phyloP scores from a whole-genome alignment of 64 coral and sea anemone genomes.

The Montipora foliosa region DNA sequence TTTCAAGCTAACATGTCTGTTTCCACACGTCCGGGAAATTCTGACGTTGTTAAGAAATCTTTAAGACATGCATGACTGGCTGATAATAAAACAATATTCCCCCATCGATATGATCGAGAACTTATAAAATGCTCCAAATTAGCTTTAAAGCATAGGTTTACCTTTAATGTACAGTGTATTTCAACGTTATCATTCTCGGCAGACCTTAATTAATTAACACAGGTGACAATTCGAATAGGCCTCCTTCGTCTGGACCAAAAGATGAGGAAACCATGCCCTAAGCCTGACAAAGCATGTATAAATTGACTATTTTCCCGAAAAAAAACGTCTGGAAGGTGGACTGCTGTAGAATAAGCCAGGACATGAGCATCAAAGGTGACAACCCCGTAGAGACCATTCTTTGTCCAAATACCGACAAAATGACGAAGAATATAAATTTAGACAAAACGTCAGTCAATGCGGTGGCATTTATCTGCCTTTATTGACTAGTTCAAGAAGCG shows the following conservation, averaged over 20 bases:
- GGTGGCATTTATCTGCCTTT: neutral
- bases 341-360: neutral
- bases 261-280: neutral
- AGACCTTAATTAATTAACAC: too few species aligned
- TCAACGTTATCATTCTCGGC: too few species aligned
- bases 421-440: conserved; percentile 34
- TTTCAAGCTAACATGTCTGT: neutral
- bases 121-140: too few species aligned
- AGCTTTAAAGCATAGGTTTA: too few species aligned
- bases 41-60: neutral
- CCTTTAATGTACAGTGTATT: too few species aligned
- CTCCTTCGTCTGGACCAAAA: neutral
- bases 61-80: too few species aligned
- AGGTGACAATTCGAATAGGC: neutral
- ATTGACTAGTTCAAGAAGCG: conserved; percentile 1
- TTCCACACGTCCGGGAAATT: neutral
- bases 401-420: neutral
- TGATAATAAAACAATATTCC: neutral
- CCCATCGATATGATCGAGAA: too few species aligned
- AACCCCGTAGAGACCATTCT: neutral
- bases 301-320: neutral
- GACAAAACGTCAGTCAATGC: neutral
- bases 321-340: neutral
- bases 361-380: neutral
- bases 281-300: too few species aligned